Conservation (phyloP, 2,888 invertebrate genomes). For the Parnassius mnemosyne region DNA sequence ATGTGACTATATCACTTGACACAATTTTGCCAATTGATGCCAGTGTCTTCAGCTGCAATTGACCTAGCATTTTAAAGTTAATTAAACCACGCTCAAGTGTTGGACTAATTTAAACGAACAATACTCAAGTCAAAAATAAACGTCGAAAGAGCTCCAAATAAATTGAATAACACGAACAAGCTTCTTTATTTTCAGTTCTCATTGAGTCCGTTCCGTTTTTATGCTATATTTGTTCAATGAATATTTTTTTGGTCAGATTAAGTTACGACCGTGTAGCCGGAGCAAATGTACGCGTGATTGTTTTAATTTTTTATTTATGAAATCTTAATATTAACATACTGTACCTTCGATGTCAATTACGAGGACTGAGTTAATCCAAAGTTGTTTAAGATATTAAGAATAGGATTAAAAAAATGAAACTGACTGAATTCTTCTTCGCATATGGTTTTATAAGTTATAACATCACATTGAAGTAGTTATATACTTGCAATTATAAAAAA, state of each 20-base stretch:
- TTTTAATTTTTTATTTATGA: no score
- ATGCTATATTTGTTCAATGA: background rate
- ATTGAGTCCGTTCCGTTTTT: conserved; percentile 5
- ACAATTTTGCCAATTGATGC: conserved; percentile 32
- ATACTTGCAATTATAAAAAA: no score
- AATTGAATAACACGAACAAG: conserved; percentile 7
- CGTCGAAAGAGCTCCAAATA: conserved; percentile 1
- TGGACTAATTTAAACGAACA: conserved; percentile 22
- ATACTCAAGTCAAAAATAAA: conserved; percentile 6
- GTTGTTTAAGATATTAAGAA: no score
- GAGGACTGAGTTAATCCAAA: no score
- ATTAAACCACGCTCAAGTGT: conserved; percentile 24
- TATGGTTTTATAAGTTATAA: no score
- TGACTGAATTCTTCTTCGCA: no score
- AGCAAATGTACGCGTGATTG: no score
- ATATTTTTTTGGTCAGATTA: conserved; percentile 3
- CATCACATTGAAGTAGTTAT: no score
- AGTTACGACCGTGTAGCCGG: background rate
- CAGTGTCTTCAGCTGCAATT: conserved; percentile 18
- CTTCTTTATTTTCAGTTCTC: conserved; percentile 3
- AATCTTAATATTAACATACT: no score
- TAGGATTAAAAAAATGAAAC: no score
- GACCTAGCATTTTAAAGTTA: conserved; percentile 28
- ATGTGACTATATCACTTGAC: conserved; percentile 21
- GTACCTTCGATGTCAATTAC: no score